A percentile compares a stretch with the other conserved stretches of the same genome.
Evolutionary conservation across 2,888 invertebrate species (phyloP).

Genomic region (Salpingus planirostris): DNA sequence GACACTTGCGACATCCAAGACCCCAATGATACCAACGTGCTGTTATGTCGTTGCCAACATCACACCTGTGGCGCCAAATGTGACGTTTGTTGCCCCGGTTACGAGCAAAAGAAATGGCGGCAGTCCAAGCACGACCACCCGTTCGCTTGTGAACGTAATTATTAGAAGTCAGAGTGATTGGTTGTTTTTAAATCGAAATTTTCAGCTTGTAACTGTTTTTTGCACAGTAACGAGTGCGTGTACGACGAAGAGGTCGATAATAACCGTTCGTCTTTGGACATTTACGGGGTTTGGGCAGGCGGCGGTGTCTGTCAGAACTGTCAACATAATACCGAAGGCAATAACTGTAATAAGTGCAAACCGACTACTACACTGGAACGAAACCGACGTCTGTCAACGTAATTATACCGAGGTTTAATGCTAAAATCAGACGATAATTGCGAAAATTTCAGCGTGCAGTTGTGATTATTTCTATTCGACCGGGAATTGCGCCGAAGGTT

Average conservation of each 20-base stretch:
- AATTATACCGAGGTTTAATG: constrained; percentile 41
- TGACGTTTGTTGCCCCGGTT: constrained; percentile 85
- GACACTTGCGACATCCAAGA: constrained; percentile 81
- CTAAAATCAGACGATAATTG: too few relatives aligned
- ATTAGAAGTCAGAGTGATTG: too few relatives aligned
- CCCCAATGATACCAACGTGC: constrained; percentile 66
- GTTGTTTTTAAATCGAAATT: too few relatives aligned
- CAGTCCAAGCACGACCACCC: constrained; percentile 77
- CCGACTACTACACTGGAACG: constrained; percentile 72
- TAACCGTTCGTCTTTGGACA: constrained; percentile 74
- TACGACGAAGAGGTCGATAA: constrained; percentile 79
- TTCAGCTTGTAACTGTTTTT: constrained; percentile 93
- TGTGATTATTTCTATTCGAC: constrained; percentile 81
- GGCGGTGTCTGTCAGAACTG: constrained; percentile 96
- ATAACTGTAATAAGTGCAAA: constrained; percentile 90
- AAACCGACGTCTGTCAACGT: constrained; percentile 89
- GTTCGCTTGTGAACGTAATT: constrained; percentile 92
- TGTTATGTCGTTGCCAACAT: constrained; percentile 91
- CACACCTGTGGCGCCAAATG: constrained; percentile 96
- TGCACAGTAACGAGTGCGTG: constrained; percentile 79
- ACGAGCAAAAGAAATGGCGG: constrained; percentile 92
- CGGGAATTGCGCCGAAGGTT: constrained; percentile 87
- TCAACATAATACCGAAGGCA: constrained; percentile 88
- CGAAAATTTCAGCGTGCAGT: constrained; percentile 80
- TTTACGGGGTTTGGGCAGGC: constrained; percentile 84